phyloP scores from a whole-genome alignment of 2,113 vertebrate genomes.

The Girardinichthys multiradiatus region DNA sequence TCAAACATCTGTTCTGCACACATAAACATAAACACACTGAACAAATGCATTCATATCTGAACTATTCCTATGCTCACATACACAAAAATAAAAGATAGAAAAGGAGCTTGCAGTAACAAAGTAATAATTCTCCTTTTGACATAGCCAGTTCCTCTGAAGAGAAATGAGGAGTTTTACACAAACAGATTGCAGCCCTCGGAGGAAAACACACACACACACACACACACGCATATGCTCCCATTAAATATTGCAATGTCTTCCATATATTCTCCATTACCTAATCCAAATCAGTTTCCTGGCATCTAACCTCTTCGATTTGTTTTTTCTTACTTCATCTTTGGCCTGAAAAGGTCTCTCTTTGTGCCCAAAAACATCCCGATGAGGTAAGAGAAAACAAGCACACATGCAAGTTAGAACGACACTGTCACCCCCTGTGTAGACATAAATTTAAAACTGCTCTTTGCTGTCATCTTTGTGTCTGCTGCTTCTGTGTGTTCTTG shows the following conservation, averaged over 20 bases:
- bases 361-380: neutral
- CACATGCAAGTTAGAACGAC: constrained; percentile 34
- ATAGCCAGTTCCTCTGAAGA: constrained; percentile 52
- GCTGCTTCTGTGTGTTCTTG: constrained; percentile 14
- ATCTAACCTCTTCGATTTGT: too few relatives aligned
- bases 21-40: constrained; percentile 9
- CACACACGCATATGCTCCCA: neutral
- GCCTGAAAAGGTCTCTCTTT: too few relatives aligned
- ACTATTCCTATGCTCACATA: neutral
- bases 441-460: constrained; percentile 36
- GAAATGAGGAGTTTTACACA: constrained; percentile 46
- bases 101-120: constrained; percentile 32
- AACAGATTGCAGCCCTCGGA: constrained; percentile 37
- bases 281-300: neutral
- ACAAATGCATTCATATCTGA: constrained; percentile 16
- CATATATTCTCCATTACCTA: neutral
- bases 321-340: too few relatives aligned
- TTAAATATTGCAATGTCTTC: neutral
- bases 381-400: constrained; percentile 1
- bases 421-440: constrained; percentile 41
- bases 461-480: constrained; percentile 37
- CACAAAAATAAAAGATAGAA: constrained; percentile 18
- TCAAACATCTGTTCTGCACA: constrained; percentile 51
- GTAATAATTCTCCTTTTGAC: constrained; percentile 61
- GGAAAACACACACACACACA: constrained; percentile 22